Base-by-base conservation (phyloP, 2,797 vertebrate species). In the Betta splendens region DNA sequence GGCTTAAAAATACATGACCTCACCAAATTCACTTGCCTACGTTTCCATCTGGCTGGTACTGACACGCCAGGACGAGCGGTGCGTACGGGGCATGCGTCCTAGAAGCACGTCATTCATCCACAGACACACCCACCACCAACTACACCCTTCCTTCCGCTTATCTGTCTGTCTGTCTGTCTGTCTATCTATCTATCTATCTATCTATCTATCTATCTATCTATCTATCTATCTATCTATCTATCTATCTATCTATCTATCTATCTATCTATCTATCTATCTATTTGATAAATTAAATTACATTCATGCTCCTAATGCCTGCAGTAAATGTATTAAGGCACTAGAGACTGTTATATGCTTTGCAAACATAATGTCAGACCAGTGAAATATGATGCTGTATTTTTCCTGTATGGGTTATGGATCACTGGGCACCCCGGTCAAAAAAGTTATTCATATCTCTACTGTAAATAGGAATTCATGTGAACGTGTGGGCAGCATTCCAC, bases 1-100 rank as follows among this genome's bases (percentile, higher is more conserved):
- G 71, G 75, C 85, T 89, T 83, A 77, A 87, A 90, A 91, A 87
- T 79, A 86, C 89, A 90, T 91, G 88, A 92, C 89, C 89, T 90
- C 86, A 87, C 85, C 80, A 84, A 64, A 83, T 67, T 55, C 84
- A 82, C 84, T 87, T 81, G 82, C 78, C 84, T 88, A 85, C 85
- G 86, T 86, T 81, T 87, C 88, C 81, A 85, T 87, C 85, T 71
- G 88, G 72, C 79, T 81, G 79, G 83, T 82, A 77, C 85, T 89
- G 90, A 89, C 91, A 92, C 90, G 88, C 89, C 91, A 63, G 74
- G 79, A 80, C 85, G 86, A 81, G 84, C 85, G 81, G 77, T 75
- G 85, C 82, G 85, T 87, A 87, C 86, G 69, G 87, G 84, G 89
- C 90, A 88, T 91, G 91, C 89, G 90, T 75, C 60, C 64, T 77